These are phyloP conservation scores for Sebastes steindachneri DNA, from an alignment of 2,797 vertebrate species.

Conservation along the genomic window DNA sequence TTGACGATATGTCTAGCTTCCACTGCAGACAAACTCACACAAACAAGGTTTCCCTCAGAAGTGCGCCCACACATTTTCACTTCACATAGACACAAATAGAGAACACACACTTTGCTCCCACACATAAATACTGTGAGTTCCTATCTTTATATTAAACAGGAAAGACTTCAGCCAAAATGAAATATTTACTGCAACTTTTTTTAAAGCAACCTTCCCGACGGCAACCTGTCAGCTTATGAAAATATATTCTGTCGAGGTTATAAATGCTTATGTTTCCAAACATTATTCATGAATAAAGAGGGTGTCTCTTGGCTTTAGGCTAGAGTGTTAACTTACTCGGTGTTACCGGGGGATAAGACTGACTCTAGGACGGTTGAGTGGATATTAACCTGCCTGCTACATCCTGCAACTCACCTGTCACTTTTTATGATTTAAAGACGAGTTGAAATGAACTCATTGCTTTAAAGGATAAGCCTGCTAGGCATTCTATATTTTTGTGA, in stretches of 20 bases:
- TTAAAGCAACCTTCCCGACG: constrained; percentile 27
- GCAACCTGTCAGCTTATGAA: constrained; percentile 34
- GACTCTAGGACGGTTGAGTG: neutral
- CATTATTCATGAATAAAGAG: constrained; percentile 32
- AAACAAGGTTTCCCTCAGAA: constrained; percentile 25
- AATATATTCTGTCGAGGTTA: constrained; percentile 20
- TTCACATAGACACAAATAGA: neutral
- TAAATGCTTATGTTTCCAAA: constrained; percentile 26
- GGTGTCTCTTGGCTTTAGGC: constrained; percentile 10
- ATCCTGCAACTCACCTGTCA: neutral
- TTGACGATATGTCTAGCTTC: neutral
- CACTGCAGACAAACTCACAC: constrained; percentile 6
- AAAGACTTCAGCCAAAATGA: constrained; percentile 25
- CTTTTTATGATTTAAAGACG: neutral
- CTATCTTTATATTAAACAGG: constrained; percentile 26
- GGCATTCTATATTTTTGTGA: neutral
- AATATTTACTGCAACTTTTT: constrained; percentile 41
- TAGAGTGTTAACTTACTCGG: neutral
- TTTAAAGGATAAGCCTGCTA: neutral
- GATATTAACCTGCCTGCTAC: constrained; percentile 18
- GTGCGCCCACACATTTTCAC: neutral
- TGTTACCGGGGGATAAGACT: neutral
- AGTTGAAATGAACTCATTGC: neutral
- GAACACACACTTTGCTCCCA: neutral
- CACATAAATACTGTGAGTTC: neutral